Percentiles rank a stretch among this genome's conserved stretches.
Evolutionary conservation across 1,140 invertebrate species (phyloP).

Genomic region (Diorhabda sublineata): DNA sequence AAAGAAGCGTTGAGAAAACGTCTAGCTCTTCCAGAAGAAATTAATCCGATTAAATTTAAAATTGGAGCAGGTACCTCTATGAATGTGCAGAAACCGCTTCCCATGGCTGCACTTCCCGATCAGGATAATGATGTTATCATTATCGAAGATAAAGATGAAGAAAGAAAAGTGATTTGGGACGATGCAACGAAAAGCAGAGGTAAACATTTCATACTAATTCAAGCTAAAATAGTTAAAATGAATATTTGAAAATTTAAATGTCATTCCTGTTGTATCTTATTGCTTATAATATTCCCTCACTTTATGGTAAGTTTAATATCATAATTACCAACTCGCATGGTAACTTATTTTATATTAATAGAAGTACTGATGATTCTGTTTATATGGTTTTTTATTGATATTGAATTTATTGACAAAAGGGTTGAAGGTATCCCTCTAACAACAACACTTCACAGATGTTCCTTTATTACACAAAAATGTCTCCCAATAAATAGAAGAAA

Average conservation of each 20-base stretch:
- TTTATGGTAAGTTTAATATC: no score
- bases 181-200: constrained; percentile 15
- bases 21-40: constrained; percentile 43
- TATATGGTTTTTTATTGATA: no score
- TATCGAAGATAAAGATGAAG: constrained; percentile 41
- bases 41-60: constrained; percentile 41
- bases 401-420: no score
- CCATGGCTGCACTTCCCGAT: constrained; percentile 41
- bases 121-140: constrained; percentile 43
- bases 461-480: no score
- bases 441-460: no score
- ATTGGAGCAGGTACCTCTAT: constrained; percentile 27
- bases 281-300: no score
- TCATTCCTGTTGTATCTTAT: no score
- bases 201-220: neutral
- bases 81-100: constrained; percentile 25
- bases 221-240: neutral
- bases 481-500: no score
- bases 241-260: neutral
- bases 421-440: no score
- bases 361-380: no score
- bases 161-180: constrained; percentile 35
- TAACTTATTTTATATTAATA: no score
- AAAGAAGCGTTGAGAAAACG: constrained; percentile 52
- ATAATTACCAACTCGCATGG: no score